Evolutionary conservation across 2,797 vertebrate genomes (phyloP), one percentile per base, ranked within the genome.

Genomic region (Pseudochaenichthys georgianus): DNA sequence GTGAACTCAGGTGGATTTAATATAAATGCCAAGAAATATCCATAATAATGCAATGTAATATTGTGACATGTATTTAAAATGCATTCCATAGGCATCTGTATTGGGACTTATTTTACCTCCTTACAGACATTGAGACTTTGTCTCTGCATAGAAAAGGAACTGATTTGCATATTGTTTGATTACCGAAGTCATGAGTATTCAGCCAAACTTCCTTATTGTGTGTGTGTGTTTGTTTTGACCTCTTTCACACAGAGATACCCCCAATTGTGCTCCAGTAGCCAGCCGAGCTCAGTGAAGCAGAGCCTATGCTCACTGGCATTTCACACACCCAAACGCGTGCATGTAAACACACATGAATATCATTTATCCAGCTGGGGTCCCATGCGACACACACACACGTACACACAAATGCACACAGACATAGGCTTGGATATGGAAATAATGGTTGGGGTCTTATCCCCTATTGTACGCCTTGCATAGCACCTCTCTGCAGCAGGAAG

Each of bases 221-320:
- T 13, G 15, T 42, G 72, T 74, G 66, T 85, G 64, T 84, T 74
- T 83, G 72, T 84, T 66, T 84, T 91, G 91, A 90, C 92, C 91
- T 89, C 89, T 88, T 88, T 91, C 90, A 91, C 82, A 90, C 87
- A 89, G 88, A 84, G 87, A 92, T 86, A 86, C 94, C 96, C 93
- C 96, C 95, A 95, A 93, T 96, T 94, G 94, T 93, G 94, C 82
- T 95, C 86, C 77, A 84, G 82, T 78, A 87, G 94, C 91, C 88
- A 83, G 93, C 93, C 88, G 90, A 92, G 95, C 91, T 91, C 95
- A 98, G 90, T 96, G 95, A 97, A 97, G 97, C 96, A 95, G 92
- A 87, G 81, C 82, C 88, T 82, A 94, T 97, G 97, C 97, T 98
- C 96, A 98, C 93, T 98, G 97, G 96, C 97, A 98, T 98, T 98